Percentiles rank a stretch among this genome's conserved stretches.
Conservation (phyloP, 1,140 invertebrate species). For the Ceratina calcarata region DNA sequence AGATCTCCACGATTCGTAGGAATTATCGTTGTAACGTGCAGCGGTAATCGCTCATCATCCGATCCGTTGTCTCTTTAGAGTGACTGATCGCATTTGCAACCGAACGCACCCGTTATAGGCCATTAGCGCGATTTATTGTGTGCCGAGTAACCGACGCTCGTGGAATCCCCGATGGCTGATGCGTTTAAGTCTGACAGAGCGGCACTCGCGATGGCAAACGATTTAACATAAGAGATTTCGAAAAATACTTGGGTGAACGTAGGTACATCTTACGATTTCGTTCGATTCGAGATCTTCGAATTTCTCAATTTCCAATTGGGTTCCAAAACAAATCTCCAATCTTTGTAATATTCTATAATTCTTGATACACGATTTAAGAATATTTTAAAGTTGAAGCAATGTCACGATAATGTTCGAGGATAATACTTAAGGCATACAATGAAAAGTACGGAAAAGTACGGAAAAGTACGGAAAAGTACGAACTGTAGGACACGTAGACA, state of each 20-base stretch:
- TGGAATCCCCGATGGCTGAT: not conserved
- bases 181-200: constrained; percentile 7
- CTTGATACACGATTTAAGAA: too few relatives aligned
- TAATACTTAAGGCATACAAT: too few relatives aligned
- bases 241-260: not conserved
- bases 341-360: too few relatives aligned
- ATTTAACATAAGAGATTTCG: not conserved
- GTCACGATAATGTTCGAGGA: too few relatives aligned
- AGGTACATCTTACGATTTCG: not conserved
- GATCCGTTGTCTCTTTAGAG: not conserved
- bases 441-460: too few relatives aligned
- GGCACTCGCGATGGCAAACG: not conserved
- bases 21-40: not conserved
- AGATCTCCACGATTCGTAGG: not conserved
- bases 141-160: too few relatives aligned
- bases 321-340: too few relatives aligned
- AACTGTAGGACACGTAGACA: too few relatives aligned
- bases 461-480: too few relatives aligned
- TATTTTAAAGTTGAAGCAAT: too few relatives aligned
- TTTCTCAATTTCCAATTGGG: not conserved
- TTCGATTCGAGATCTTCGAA: not conserved
- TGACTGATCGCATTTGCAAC: not conserved
- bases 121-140: not conserved
- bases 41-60: not conserved
- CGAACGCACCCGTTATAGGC: not conserved